These are phyloP conservation scores for Motacilla alba DNA, from an alignment of 2,113 vertebrate genomes.

Conservation along the genomic window DNA sequence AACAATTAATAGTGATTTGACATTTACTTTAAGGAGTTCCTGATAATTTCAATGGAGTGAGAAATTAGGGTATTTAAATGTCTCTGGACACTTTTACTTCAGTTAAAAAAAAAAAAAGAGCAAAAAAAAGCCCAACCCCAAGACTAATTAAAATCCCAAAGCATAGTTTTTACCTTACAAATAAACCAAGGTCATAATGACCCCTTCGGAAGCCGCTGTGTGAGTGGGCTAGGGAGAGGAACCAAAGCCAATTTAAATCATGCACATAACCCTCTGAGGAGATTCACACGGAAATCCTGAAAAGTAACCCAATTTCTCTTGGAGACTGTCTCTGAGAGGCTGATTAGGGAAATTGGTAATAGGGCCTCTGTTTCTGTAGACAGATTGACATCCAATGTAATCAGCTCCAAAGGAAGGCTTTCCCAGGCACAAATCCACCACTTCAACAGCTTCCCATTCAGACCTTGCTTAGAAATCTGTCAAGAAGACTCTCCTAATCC, in stretches of 20 bases:
- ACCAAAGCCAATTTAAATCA: neutral
- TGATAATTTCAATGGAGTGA: neutral
- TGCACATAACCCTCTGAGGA: neutral
- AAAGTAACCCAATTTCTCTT: neutral
- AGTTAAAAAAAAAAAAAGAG: neutral
- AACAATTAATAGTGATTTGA: slow-evolving; percentile 9
- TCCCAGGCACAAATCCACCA: neutral
- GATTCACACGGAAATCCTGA: neutral
- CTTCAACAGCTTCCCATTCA: neutral
- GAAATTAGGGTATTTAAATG: neutral
- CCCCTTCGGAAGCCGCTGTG: neutral
- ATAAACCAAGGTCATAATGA: neutral
- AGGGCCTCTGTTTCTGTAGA: neutral
- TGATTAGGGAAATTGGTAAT: neutral
- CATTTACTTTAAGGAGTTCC: neutral
- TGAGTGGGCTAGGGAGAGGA: neutral
- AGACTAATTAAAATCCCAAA: neutral
- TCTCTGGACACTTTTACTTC: neutral
- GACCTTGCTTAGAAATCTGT: neutral
- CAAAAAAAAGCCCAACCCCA: neutral
- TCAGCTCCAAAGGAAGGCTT: neutral
- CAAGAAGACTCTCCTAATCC: neutral
- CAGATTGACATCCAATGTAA: neutral
- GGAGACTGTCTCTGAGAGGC: neutral
- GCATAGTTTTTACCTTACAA: neutral